Evolutionary conservation across 2,888 invertebrate species (phyloP).

Genomic region (Apomyelois bistriatella): DNA sequence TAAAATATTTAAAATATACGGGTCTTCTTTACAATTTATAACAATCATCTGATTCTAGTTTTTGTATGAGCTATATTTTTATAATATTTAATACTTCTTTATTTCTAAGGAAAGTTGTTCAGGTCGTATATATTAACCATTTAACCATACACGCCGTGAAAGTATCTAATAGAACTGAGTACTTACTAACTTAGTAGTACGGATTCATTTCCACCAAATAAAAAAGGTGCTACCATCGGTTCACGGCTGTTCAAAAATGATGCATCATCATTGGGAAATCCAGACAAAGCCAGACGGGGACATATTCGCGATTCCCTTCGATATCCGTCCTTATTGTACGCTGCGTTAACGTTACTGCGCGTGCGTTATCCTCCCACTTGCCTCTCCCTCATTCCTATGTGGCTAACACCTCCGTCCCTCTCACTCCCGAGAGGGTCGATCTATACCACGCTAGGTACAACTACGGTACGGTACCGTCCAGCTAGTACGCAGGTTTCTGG

Average conservation of each 20-base stretch:
- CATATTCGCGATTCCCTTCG: conserved; percentile 65
- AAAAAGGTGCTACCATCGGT: conserved; percentile 27
- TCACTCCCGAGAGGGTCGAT: conserved; percentile 73
- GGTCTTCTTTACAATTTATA: too few relatives aligned
- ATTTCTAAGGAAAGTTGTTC: too few relatives aligned
- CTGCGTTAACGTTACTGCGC: conserved; percentile 68
- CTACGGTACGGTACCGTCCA: conserved; percentile 60
- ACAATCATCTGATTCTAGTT: too few relatives aligned
- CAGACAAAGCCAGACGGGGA: conserved; percentile 73
- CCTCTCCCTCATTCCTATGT: conserved; percentile 42
- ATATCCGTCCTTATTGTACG: conserved; percentile 61
- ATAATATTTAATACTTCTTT: too few relatives aligned
- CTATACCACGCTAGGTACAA: conserved; percentile 76
- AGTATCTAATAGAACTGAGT: too few relatives aligned
- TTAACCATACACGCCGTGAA: too few relatives aligned
- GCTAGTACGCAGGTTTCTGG: conserved; percentile 76
- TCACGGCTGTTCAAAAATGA: conserved; percentile 47
- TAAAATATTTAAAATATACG: too few relatives aligned
- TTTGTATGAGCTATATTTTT: too few relatives aligned
- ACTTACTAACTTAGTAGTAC: too few relatives aligned
- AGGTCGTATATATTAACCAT: too few relatives aligned
- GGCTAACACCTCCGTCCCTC: conserved; percentile 34
- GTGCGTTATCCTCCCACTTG: conserved; percentile 62
- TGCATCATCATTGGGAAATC: conserved; percentile 73
- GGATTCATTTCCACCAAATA: not conserved